Percentiles rank a stretch among this genome's conserved stretches.
phyloP scores from a whole-genome alignment of 2,113 vertebrate species.

The Pithys albifrons region DNA sequence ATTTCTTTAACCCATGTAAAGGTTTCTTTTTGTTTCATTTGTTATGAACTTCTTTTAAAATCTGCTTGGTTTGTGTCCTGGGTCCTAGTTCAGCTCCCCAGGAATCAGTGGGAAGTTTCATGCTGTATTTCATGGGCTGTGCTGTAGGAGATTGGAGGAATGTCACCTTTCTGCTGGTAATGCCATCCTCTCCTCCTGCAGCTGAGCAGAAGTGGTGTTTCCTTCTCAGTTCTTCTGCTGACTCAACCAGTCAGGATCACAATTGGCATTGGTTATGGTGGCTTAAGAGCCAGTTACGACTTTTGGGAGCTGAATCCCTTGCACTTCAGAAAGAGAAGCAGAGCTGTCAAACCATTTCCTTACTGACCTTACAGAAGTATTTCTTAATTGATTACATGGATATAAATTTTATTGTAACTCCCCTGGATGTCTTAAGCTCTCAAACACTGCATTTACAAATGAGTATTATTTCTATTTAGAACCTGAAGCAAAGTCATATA shows the following conservation, averaged over 20 bases:
- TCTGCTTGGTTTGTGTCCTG: background rate
- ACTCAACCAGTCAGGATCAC: background rate
- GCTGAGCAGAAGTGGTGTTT: background rate
- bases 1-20: background rate
- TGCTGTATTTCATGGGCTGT: background rate
- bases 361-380: background rate
- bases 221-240: background rate
- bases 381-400: background rate
- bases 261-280: background rate
- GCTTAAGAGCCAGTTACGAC: background rate
- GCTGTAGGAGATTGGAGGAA: background rate
- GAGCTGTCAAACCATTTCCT: background rate
- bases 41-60: background rate
- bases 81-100: background rate
- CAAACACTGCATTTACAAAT: background rate
- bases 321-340: background rate
- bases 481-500: background rate
- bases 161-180: background rate
- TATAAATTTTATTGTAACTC: background rate
- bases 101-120: background rate
- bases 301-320: background rate
- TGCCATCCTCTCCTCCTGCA: background rate
- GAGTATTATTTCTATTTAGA: background rate
- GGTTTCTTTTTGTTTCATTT: background rate
- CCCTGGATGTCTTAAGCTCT: background rate